Evolutionary conservation across 2,797 vertebrate genomes (phyloP).

Genomic region (Neoniphon sammara): DNA sequence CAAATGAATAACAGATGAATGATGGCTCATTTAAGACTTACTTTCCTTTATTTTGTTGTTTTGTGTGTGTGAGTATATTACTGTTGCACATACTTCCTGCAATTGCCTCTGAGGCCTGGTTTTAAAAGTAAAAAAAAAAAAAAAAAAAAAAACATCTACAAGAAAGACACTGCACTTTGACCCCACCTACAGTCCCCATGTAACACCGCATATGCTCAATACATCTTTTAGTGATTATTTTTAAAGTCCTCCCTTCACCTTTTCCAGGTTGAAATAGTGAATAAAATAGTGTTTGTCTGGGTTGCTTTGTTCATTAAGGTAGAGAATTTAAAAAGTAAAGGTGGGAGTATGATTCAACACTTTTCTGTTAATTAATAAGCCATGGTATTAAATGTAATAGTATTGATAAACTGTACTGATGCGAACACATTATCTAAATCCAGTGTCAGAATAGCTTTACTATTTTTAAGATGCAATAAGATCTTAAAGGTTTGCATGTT

Average conservation of each 20-base stretch:
- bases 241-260: conserved; percentile 19
- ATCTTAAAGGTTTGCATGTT: too few relatives aligned
- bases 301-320: conserved; percentile 47
- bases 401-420: too few relatives aligned
- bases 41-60: conserved; percentile 24
- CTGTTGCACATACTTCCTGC: background rate
- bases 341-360: conserved; percentile 55
- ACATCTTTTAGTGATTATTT: conserved; percentile 14
- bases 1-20: conserved; percentile 32
- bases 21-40: conserved; percentile 23
- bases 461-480: too few relatives aligned
- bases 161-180: background rate
- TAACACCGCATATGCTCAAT: background rate
- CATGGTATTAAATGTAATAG: too few relatives aligned
- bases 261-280: conserved; percentile 21
- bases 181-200: too few relatives aligned
- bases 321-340: conserved; percentile 58
- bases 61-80: background rate
- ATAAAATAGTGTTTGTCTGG: conserved; percentile 23
- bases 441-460: too few relatives aligned
- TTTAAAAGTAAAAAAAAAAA: background rate
- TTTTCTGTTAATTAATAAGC: too few relatives aligned
- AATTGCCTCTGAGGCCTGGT: background rate
- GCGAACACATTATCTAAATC: too few relatives aligned
- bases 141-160: background rate